Conservation (phyloP, 2,113 vertebrate species). For the Crocuta crocuta region DNA sequence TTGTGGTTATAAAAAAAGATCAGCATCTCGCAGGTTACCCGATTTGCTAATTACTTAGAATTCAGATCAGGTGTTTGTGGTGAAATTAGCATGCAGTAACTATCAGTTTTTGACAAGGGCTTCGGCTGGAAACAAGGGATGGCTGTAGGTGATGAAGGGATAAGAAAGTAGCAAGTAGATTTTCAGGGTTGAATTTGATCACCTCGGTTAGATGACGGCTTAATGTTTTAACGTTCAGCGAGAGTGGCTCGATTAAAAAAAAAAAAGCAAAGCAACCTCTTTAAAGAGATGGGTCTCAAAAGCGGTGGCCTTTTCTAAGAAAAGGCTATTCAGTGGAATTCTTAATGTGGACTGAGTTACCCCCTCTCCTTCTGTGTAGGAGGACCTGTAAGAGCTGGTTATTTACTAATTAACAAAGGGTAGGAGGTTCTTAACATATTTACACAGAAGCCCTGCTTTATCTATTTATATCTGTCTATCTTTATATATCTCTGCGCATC, state of each 20-base stretch:
- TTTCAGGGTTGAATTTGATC: slow-evolving; percentile 49
- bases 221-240: neutral
- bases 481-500: neutral
- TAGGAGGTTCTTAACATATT: slow-evolving; percentile 20
- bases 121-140: slow-evolving; percentile 50
- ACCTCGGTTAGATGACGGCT: neutral
- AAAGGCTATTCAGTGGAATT: neutral
- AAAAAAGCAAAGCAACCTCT: neutral
- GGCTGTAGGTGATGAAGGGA: slow-evolving; percentile 51
- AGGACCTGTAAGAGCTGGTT: neutral
- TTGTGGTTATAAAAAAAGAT: slow-evolving; percentile 74
- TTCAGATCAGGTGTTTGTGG: slow-evolving; percentile 83
- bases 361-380: neutral
- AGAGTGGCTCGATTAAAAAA: neutral
- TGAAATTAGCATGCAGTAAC: slow-evolving; percentile 78
- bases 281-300: neutral
- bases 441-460: neutral
- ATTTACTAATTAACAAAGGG: slow-evolving; percentile 54
- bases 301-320: slow-evolving; percentile 27
- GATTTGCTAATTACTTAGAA: slow-evolving; percentile 81
- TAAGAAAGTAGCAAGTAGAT: neutral
- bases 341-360: neutral
- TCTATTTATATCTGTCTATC: neutral
- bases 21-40: slow-evolving; percentile 78
- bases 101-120: slow-evolving; percentile 75